Conservation (phyloP, 2,113 vertebrate genomes). For the Rhea americana region DNA sequence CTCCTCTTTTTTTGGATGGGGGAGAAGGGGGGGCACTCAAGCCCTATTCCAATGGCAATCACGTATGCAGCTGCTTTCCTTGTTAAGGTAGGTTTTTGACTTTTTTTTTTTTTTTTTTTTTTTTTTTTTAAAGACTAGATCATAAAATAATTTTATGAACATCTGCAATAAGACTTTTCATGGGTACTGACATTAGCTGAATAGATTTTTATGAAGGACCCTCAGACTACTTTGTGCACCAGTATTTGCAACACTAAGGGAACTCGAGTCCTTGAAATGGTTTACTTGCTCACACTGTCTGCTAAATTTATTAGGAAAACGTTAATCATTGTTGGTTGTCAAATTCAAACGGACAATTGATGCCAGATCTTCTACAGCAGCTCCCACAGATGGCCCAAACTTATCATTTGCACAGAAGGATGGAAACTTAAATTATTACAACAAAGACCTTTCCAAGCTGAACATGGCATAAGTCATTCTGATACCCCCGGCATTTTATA, state of each 20-base stretch:
- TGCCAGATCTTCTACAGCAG: background rate
- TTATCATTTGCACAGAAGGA: background rate
- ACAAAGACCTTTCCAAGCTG: background rate
- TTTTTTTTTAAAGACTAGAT: too few species aligned
- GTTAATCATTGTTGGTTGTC: background rate
- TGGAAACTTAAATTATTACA: background rate
- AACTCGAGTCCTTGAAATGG: background rate
- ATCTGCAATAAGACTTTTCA: background rate
- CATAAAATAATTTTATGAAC: background rate
- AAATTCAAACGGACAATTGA: background rate
- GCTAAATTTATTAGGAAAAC: constrained; percentile 1
- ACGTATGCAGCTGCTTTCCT: background rate
- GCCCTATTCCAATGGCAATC: background rate
- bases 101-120: too few species aligned
- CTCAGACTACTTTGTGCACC: background rate
- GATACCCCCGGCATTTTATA: background rate
- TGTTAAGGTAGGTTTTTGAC: background rate
- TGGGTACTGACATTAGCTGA: background rate
- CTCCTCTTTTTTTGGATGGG: background rate
- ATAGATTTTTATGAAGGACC: background rate
- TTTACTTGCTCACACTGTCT: background rate
- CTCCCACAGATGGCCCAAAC: background rate
- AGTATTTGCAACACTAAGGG: background rate
- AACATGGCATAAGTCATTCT: background rate
- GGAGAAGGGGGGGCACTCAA: background rate